Percentiles rank a stretch among this genome's conserved stretches.
phyloP scores from a whole-genome alignment of 2,888 invertebrate species.

The Acanthococcus lagerstroemiae region DNA sequence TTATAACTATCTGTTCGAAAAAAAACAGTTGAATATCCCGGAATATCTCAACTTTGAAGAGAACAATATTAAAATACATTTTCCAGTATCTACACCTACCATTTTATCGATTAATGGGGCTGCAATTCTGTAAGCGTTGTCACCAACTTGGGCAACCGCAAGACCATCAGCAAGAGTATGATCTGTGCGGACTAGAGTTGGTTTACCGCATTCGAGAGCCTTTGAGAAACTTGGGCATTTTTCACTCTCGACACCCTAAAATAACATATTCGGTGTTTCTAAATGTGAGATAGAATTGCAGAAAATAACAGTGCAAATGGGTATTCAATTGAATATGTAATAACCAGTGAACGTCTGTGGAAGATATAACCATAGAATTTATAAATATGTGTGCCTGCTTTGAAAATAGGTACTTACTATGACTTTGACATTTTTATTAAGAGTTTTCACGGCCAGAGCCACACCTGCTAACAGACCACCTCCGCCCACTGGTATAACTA shows the following conservation, averaged over 20 bases:
- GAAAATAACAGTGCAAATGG: neutral
- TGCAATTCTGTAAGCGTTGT: constrained; percentile 70
- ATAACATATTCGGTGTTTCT: neutral
- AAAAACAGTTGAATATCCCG: neutral
- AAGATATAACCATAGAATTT: neutral
- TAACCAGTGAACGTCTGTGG: neutral
- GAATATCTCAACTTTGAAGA: neutral
- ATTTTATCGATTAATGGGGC: constrained; percentile 64
- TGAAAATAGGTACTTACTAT: constrained; percentile 56
- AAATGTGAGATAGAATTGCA: neutral
- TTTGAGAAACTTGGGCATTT: constrained; percentile 75
- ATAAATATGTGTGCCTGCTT: too few relatives aligned
- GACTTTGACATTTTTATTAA: constrained; percentile 70
- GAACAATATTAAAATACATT: too few relatives aligned
- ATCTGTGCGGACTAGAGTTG: constrained; percentile 54
- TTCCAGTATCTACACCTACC: too few relatives aligned
- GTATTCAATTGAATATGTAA: neutral
- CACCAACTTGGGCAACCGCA: constrained; percentile 77
- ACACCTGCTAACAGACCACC: constrained; percentile 86
- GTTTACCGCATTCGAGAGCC: constrained; percentile 59
- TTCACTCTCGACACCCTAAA: constrained; percentile 82
- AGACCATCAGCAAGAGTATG: constrained; percentile 80
- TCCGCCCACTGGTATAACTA: constrained; percentile 88
- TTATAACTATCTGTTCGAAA: constrained; percentile 53
- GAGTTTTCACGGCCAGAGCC: constrained; percentile 76